Evolutionary conservation across 2,113 vertebrate species (phyloP).

Genomic region (Astatotilapia flaviijosephi): DNA sequence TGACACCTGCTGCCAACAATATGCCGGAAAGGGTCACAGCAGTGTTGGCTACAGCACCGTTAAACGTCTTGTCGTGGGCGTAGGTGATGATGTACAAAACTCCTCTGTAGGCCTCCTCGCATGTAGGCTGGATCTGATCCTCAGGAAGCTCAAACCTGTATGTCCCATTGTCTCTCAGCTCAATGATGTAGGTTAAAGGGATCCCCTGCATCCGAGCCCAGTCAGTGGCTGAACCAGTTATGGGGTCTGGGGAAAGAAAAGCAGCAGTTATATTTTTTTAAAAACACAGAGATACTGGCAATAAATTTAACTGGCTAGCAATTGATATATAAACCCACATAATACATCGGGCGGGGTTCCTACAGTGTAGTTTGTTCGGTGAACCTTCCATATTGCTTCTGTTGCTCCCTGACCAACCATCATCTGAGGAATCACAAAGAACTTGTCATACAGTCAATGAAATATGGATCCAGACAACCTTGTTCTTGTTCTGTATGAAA

Average conservation of each 20-base stretch:
- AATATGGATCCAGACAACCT: background rate
- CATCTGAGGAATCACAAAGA: conserved; percentile 68
- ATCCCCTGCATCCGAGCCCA: conserved; percentile 77
- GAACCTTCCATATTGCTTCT: conserved; percentile 72
- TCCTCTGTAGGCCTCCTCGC: conserved; percentile 81
- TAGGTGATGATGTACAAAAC: conserved; percentile 74
- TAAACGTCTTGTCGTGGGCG: conserved; percentile 69
- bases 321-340: conserved; percentile 50
- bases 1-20: conserved; percentile 22
- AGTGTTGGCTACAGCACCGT: background rate
- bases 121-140: conserved; percentile 78
- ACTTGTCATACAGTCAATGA: background rate
- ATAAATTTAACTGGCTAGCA: background rate
- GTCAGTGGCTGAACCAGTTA: conserved; percentile 81
- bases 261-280: background rate
- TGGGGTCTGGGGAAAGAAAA: conserved; percentile 59
- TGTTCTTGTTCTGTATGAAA: background rate
- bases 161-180: conserved; percentile 76
- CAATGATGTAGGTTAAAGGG: conserved; percentile 78
- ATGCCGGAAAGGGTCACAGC: conserved; percentile 42
- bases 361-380: conserved; percentile 77
- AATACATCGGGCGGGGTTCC: conserved; percentile 68
- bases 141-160: conserved; percentile 72
- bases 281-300: background rate
- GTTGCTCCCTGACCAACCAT: conserved; percentile 78